Percentiles rank a stretch among this genome's conserved stretches.
phyloP scores from a whole-genome alignment of 2,797 vertebrate species.

The Mormyrus hasselquistii region DNA sequence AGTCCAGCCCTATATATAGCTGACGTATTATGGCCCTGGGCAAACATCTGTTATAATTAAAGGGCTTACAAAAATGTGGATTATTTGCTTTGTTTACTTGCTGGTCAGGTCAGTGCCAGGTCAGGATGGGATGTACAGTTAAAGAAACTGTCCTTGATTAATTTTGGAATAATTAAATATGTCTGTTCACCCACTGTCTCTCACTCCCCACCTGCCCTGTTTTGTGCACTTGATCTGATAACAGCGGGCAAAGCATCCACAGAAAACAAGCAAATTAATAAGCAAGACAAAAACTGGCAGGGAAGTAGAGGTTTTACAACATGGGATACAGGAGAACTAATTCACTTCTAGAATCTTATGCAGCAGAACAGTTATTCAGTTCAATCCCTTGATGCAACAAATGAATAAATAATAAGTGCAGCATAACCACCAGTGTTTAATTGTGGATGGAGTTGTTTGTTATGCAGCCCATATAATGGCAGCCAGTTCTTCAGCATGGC shows the following conservation, averaged over 20 bases:
- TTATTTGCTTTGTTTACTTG: neutral
- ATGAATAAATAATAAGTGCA: slow-evolving; percentile 1
- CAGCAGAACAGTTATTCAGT: neutral
- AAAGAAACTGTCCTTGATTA: neutral
- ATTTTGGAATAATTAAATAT: neutral
- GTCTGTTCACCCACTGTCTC: neutral
- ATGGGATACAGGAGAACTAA: neutral
- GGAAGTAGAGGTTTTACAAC: neutral
- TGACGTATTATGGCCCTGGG: neutral
- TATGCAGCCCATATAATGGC: neutral
- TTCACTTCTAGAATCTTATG: neutral
- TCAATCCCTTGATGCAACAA: neutral
- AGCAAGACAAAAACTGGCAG: neutral
- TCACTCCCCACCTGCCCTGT: neutral
- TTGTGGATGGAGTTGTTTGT: neutral
- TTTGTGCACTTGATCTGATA: neutral
- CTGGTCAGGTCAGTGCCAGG: neutral
- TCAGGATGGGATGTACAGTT: neutral
- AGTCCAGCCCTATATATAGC: neutral
- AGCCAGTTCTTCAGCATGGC: neutral
- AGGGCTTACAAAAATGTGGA: neutral
- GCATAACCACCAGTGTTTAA: neutral
- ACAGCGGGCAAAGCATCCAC: neutral
- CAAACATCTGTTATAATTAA: neutral
- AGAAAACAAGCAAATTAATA: neutral